phyloP scores from a whole-genome alignment of 2,113 vertebrate species.

The Tragelaphus scriptus region DNA sequence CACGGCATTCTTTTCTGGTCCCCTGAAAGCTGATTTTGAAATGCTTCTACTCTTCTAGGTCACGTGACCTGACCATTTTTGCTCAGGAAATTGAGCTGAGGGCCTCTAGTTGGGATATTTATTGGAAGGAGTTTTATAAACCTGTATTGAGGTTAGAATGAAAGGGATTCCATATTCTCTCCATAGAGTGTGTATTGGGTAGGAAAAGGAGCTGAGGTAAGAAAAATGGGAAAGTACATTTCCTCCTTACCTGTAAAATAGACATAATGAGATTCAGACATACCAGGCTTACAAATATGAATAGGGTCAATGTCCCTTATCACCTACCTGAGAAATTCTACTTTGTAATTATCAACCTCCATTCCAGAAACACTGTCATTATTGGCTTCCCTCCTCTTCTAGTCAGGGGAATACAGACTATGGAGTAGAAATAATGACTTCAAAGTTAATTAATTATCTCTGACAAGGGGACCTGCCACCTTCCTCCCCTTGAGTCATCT shows the following conservation, averaged over 20 bases:
- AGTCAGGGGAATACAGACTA: background rate
- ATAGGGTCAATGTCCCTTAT: background rate
- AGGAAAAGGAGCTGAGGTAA: background rate
- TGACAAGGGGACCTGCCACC: background rate
- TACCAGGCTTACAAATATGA: background rate
- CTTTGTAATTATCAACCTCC: background rate
- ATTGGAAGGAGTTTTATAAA: background rate
- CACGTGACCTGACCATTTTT: background rate
- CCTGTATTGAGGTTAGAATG: background rate
- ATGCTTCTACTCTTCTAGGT: background rate
- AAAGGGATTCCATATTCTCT: background rate
- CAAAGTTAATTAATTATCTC: slow-evolving; percentile 7
- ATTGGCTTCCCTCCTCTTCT: background rate
- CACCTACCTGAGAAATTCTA: background rate
- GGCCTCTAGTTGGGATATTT: background rate
- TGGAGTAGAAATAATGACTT: background rate
- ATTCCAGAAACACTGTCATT: slow-evolving; percentile 5
- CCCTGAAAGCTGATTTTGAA: background rate
- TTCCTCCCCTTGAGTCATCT: background rate
- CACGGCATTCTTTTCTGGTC: background rate
- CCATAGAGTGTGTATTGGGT: background rate
- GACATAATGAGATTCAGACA: slow-evolving; percentile 25
- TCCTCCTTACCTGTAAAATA: background rate
- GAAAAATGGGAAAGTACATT: background rate
- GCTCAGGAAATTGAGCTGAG: background rate